Base-by-base conservation (phyloP, 1,140 invertebrate species). In the Arctopsyche grandis region DNA sequence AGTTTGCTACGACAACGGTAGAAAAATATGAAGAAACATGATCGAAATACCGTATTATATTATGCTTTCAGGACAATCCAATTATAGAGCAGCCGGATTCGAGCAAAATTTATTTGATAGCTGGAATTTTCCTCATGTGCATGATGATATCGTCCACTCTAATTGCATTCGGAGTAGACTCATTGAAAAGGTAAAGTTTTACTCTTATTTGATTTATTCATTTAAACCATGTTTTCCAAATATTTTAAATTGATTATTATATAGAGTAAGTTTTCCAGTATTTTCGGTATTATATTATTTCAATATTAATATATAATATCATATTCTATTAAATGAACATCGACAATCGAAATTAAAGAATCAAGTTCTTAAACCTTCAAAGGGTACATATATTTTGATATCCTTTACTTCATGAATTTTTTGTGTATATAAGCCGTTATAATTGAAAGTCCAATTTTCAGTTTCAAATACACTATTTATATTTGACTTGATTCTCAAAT, bases 81-180 rank as follows among this genome's bases (percentile, higher is more conserved):
- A 94, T 94, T 84, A 84, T 96, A 44, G 86, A 89, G 69, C 90
- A 91, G 19, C 94, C 95, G 0, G 89, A 92, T 0, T 85, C 90
- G 0, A 88, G 91, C 79, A 93, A 95, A 86, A 93, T 95, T 60
- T 91, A 94, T 83, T 89, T 93, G 56, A 92, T 98, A 80, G 91
- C 93, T 48, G 94, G 94, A 14, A 94, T 97, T 71, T 98, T 96
- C 87, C 86, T 97, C 0, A 90, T 88, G 0, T 96, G 94, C 83
- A 95, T 97, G 89, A 86, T 93, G 0, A 78, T 90, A 0, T 96
- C 96, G 0, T 91, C 92, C 29, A 60, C 95, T 0, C 90, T 96
- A 38, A 92, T 98, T n/a, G 90, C 91, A 4, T 85, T 96, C 14
- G 93, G 95, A 29, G 92, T 98, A 0, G 96, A 98, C 85, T 93